Percentiles rank a stretch among this genome's conserved stretches.
Evolutionary conservation across 2,888 invertebrate genomes (phyloP).

Genomic region (Acanthopleura granulata): DNA sequence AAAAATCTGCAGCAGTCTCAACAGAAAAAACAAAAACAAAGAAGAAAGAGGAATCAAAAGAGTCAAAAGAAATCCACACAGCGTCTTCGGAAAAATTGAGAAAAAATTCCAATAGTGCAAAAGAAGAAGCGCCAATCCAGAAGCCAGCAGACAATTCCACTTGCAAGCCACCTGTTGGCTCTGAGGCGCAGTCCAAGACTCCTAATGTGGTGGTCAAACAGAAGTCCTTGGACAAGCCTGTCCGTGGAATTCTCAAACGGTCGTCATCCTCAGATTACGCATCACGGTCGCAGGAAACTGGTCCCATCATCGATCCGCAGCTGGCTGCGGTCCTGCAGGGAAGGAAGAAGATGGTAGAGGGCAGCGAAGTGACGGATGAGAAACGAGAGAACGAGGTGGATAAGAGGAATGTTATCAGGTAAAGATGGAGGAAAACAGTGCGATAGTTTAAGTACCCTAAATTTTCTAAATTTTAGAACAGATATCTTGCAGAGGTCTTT

Average conservation of each 20-base stretch:
- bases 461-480: background rate
- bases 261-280: constrained; percentile 39
- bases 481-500: too few relatives aligned
- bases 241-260: constrained; percentile 52
- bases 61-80: constrained; percentile 21
- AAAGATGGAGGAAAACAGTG: background rate
- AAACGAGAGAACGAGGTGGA: background rate
- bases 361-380: background rate
- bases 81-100: background rate
- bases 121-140: background rate
- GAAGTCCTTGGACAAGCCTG: constrained; percentile 47
- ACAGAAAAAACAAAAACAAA: background rate
- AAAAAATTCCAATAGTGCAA: background rate
- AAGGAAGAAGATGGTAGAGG: constrained; percentile 40
- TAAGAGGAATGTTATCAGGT: constrained; percentile 11
- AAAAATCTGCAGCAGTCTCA: background rate
- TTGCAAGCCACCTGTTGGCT: background rate
- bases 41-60: constrained; percentile 18
- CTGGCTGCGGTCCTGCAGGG: constrained; percentile 48
- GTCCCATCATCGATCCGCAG: constrained; percentile 51
- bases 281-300: constrained; percentile 37
- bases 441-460: too few relatives aligned
- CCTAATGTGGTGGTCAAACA: constrained; percentile 27
- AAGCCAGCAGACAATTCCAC: background rate
- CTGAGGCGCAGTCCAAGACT: background rate